A percentile compares a stretch with the other conserved stretches of the same genome.
phyloP scores from a whole-genome alignment of 2,113 vertebrate species.

The Hymenochirus boettgeri region DNA sequence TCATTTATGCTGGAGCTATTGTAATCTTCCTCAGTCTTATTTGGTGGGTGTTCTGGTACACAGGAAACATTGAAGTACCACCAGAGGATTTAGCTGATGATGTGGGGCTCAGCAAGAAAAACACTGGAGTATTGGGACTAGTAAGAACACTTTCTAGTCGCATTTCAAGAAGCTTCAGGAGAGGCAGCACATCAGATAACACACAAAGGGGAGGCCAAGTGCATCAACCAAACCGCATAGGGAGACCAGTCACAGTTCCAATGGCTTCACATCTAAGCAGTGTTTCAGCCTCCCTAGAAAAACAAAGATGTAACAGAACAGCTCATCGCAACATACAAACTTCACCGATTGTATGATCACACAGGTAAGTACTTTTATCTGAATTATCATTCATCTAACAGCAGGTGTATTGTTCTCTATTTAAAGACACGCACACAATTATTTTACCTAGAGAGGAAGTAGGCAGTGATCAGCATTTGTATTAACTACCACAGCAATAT shows the following conservation, averaged over 20 bases:
- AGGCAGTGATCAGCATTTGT: too few species aligned
- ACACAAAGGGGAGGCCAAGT: neutral
- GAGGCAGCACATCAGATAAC: neutral
- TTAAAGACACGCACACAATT: too few species aligned
- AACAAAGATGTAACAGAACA: conserved; percentile 4
- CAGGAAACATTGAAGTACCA: conserved; percentile 81
- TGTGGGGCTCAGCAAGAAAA: conserved; percentile 27
- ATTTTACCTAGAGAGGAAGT: too few species aligned
- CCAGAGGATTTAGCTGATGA: conserved; percentile 64
- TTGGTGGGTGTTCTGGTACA: conserved; percentile 95
- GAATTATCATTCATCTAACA: too few species aligned
- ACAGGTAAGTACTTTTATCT: conserved; percentile 13
- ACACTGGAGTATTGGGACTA: conserved; percentile 15
- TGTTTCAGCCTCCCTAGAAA: conserved; percentile 15
- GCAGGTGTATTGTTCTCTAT: too few species aligned
- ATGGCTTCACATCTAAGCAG: conserved; percentile 24
- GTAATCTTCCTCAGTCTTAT: conserved; percentile 84
- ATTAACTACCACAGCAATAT: too few species aligned
- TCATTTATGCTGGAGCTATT: conserved; percentile 79
- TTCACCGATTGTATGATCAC: neutral
- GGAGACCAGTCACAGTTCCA: conserved; percentile 22
- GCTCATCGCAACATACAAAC: neutral
- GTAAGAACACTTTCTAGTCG: conserved; percentile 30
- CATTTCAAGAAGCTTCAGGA: conserved; percentile 28
- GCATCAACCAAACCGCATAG: neutral